phyloP scores from a whole-genome alignment of 2,888 invertebrate genomes.

The Aleiodes leptofemur region DNA sequence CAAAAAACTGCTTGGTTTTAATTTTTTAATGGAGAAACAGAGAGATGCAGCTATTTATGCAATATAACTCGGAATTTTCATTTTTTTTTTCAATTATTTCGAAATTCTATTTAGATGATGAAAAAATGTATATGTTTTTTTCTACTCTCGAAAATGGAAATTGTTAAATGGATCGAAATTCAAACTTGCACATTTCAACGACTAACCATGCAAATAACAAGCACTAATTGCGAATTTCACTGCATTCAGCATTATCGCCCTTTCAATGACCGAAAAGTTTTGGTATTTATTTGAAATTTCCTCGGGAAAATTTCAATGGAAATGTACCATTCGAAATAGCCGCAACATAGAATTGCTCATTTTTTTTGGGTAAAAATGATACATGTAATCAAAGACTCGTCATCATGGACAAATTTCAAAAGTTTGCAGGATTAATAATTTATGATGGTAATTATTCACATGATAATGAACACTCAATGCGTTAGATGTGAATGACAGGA shows the following conservation, averaged over 20 bases:
- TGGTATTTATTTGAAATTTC: conserved; percentile 13
- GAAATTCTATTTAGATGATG: too few relatives aligned
- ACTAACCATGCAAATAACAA: conserved; percentile 28
- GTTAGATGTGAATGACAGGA: neutral
- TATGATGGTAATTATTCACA: neutral
- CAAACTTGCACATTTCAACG: conserved; percentile 8
- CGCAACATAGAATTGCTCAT: neutral
- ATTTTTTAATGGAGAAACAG: neutral
- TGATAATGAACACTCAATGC: neutral
- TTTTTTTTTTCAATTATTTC: too few relatives aligned
- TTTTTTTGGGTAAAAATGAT: neutral
- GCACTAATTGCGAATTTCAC: conserved; percentile 25
- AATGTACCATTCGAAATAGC: conserved; percentile 7
- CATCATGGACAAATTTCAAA: neutral
- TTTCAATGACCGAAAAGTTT: neutral
- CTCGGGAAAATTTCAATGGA: conserved; percentile 10
- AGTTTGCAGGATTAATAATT: neutral
- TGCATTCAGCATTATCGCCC: conserved; percentile 30
- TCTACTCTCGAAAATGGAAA: neutral
- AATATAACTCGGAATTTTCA: too few relatives aligned
- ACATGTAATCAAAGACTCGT: conserved; percentile 17
- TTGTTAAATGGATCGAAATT: conserved; percentile 3
- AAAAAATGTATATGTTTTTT: neutral
- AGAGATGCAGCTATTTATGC: too few relatives aligned
- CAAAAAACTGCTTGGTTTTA: conserved; percentile 12